Evolutionary conservation across 1,140 invertebrate species (phyloP), one percentile per base, ranked within the genome.

Genomic region (Brachionus paranguensis): DNA sequence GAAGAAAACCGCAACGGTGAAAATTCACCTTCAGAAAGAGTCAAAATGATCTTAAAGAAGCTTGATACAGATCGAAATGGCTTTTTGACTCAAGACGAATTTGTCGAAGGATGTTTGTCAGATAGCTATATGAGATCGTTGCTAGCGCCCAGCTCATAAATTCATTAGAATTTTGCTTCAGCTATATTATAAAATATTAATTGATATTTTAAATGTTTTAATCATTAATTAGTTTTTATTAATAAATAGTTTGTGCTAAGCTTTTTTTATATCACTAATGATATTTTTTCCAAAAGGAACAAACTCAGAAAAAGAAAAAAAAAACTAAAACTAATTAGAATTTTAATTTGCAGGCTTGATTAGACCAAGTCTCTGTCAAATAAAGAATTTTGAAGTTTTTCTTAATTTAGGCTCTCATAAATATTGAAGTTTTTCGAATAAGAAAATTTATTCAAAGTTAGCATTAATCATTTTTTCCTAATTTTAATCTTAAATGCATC

Each of bases 1-100:
- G 84, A 84, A 45, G 72, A 78, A 14, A 33, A 84, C 17, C 72
- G 84, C 37, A 78, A 27, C 27, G 84, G 84, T 0, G 74, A 84
- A 45, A 78, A 78, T 45, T 60, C 60, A 33, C 84, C 84, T 29
- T 47, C 43, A 3, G 50, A 78, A 78, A 50, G 84, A 65, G 74
- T 68, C 1, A 68, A 78, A 14, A 43, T 29, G 24, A 78, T 84
- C 10, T 45, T 84, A 14, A 29, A 24, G 8, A 78, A 78, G 47
- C 29, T 84, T 12, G 84, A 84, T 24, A 64, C 5, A 14, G 74
- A 78, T 65, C 14, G 47, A 33, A 72, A 84, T 33, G 47, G 50
- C n/a, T 45, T 45, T 12, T 65, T 84, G 27, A 84, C 17, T 37
- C 43, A 78, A 43, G 47, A 84, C 24, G 84, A 84, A 50, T 84